Conservation (phyloP, 2,888 invertebrate genomes). For the Mimumesa dahlbomi region DNA sequence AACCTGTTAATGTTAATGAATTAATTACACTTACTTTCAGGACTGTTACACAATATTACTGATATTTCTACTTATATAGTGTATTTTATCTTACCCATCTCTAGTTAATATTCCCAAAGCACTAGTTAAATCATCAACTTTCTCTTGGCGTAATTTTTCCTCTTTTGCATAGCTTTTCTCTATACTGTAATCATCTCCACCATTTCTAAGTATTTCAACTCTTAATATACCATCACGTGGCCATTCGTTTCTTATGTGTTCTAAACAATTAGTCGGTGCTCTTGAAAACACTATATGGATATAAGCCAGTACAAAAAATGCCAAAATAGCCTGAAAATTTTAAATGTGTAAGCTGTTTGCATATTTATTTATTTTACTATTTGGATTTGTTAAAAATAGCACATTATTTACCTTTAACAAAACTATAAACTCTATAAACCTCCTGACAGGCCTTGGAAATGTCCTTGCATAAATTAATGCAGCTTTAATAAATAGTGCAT, state of each 20-base stretch:
- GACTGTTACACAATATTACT: neutral
- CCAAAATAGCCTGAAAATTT: conserved; percentile 86
- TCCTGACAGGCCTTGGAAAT: conserved; percentile 90
- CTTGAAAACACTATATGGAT: conserved; percentile 97
- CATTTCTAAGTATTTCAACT: conserved; percentile 91
- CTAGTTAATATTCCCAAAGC: conserved; percentile 85
- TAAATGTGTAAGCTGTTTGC: no score
- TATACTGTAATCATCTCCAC: conserved; percentile 88
- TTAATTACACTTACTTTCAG: neutral
- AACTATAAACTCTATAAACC: conserved; percentile 91
- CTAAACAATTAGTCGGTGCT: conserved; percentile 95
- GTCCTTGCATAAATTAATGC: conserved; percentile 95
- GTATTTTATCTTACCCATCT: conserved; percentile 82
- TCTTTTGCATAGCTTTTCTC: conserved; percentile 93
- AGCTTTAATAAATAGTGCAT: conserved; percentile 95
- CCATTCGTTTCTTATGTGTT: conserved; percentile 94
- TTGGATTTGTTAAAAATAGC: neutral
- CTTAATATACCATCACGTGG: conserved; percentile 96
- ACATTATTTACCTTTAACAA: conserved; percentile 85
- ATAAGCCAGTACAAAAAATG: conserved; percentile 95
- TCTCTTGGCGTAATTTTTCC: conserved; percentile 86
- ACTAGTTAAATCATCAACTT: conserved; percentile 83
- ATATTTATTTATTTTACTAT: no score
- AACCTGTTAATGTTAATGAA: conserved; percentile 81
- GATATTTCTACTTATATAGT: neutral